Base-by-base conservation (phyloP, 2,113 vertebrate genomes). In the Neotragus moschatus region DNA sequence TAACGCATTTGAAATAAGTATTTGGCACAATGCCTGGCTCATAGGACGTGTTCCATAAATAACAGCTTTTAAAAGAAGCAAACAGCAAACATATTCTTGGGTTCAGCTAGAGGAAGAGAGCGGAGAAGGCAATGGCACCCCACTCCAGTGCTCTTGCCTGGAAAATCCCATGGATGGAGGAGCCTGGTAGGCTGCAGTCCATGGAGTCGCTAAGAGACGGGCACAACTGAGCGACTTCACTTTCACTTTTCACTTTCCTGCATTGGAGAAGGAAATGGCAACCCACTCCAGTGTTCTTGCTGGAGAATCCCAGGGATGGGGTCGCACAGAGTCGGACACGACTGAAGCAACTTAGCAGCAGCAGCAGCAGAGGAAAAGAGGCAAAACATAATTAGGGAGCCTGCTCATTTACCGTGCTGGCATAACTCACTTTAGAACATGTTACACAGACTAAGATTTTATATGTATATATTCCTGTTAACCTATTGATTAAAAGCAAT, bases 1-100 rank as follows among this genome's bases (percentile, higher is more conserved):
- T 39, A 77, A 63, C 33, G 55, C 84, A 75, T 45, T 97, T 58
- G 49, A 25, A 79, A 14, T 53, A 96, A 96, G 36, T 28, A 19
- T 23, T 95, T 82, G 80, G 77, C 43, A 91, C 3, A n/a, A 55
- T 94, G 88, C 79, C 55, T 79, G 39, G 25, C 90, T 36, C 39
- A 6, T 51, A 53, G 19, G 19, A 88, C 17, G 14, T 60, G 43
- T 43, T 82, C 49, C 86, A 26, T 93, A 92, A 84, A 95, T 60
- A 85, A 39, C 33, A 53, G 15, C 51, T 91, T 79, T 87, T 36
- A 93, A 43, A 85, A 79, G 63, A 84, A 84, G 45, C 30, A 66
- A 88, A 17, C 4, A 88, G 82, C 43, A 66, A 84, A 23, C 77
- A 53, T 4, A 1, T n/a, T 47, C 25, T 96, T 28, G 77, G 43